Base-by-base conservation (phyloP, 2,113 vertebrate species). In the Chamaetylas fuelleborni region DNA sequence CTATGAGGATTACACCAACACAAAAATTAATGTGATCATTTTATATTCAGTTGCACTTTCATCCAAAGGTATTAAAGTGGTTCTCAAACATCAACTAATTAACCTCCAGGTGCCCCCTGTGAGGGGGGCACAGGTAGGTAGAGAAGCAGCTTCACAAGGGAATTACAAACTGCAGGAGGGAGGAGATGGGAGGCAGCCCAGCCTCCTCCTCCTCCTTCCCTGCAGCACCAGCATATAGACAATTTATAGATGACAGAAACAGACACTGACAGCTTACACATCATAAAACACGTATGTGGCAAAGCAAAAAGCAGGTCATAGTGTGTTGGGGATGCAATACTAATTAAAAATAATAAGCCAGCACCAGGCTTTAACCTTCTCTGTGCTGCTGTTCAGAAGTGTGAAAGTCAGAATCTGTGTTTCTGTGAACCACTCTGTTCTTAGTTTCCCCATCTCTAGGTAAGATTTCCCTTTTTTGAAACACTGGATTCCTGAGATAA, bases 301-400 rank as follows among this genome's bases (percentile, higher is more conserved):
- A 71, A 85, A 71, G 73, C 56, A 87, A 81, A 81, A 78, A 91
- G 3, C 60, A 67, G 65, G 38, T 74, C 61, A 64, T 4, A 31
- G 34, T 29, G 69, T 40, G 38, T 8, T 50, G 19, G 33, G 57
- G 53, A 74, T 67, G 61, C 29, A 67, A 79, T 7, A 12, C 43
- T 64, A 81, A 84, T 79, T 93, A 67, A 85, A 94, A 96, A 81
- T 51, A 89, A 81, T 40, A 87, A 91, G 16, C 18, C 26, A 76
- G 43, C 38, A 56, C 34, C 23, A 7, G 13, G 12, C 20, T 67
- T 87, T 62, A 48, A 47, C 48, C 56, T 86, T 38, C 33, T 50
- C 28, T 43, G 22, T 60, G 48, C n/a, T 64, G 64, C 78, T 54
- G 36, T 61, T 79, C 47, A 62, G 29, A 28, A 77, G 24, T 25